These are phyloP conservation scores for Tympanuchus pallidicinctus DNA, from an alignment of 2,113 vertebrate genomes.

Conservation along the genomic window DNA sequence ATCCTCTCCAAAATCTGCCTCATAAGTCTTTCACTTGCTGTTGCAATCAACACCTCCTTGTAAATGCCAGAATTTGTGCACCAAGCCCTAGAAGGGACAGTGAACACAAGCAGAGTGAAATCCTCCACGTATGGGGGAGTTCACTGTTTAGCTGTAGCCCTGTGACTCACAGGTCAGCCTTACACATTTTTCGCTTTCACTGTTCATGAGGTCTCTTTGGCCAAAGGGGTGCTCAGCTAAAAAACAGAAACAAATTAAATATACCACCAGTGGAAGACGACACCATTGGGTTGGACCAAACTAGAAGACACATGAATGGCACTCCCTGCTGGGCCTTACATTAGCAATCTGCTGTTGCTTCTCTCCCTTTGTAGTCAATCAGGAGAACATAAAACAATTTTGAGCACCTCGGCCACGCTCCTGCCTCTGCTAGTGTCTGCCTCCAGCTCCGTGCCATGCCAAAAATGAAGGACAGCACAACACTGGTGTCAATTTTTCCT, in stretches of 20 bases:
- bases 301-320: not conserved
- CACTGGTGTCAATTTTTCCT: not conserved
- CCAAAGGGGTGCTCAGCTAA: not conserved
- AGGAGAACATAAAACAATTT: not conserved
- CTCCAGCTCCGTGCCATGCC: not conserved
- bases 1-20: not conserved
- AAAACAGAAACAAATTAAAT: not conserved
- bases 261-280: not conserved
- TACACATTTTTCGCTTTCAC: not conserved
- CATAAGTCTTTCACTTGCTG: not conserved
- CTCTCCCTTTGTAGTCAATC: not conserved
- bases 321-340: not conserved
- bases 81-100: not conserved
- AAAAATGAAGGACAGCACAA: not conserved
- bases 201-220: not conserved
- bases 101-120: not conserved
- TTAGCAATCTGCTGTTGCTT: not conserved
- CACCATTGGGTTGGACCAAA: not conserved
- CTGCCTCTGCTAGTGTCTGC: not conserved
- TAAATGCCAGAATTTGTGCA: not conserved
- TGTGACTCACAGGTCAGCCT: fast-evolving
- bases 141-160: not conserved
- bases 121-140: not conserved
- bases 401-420: not conserved
- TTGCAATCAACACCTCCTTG: not conserved